Evolutionary conservation across 2,888 invertebrate species (phyloP).

Genomic region (Caprella mutica): DNA sequence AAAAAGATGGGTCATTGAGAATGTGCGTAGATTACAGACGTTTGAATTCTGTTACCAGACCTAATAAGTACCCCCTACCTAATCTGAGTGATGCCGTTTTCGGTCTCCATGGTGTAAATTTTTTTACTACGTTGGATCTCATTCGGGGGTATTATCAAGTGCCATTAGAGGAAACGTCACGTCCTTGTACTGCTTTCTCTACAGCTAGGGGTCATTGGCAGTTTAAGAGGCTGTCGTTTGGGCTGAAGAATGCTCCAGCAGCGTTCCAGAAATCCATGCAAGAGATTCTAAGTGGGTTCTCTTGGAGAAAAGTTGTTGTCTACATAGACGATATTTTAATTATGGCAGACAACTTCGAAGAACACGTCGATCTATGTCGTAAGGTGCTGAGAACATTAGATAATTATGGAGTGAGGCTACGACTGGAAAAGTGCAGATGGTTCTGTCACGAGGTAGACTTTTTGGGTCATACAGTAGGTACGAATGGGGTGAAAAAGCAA

Average conservation of each 20-base stretch:
- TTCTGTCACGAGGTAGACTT: neutral
- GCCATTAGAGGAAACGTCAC: neutral
- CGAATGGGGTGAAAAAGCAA: neutral
- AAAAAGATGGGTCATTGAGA: neutral
- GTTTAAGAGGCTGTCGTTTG: neutral
- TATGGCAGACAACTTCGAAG: neutral
- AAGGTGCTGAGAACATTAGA: neutral
- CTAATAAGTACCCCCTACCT: neutral
- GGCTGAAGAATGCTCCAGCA: neutral
- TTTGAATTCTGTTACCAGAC: neutral
- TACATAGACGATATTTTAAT: constrained; percentile 1
- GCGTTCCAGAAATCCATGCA: neutral
- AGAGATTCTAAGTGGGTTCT: neutral
- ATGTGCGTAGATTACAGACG: constrained; percentile 1
- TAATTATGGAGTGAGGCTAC: neutral
- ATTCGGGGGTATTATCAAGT: neutral
- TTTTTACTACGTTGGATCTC: constrained; percentile 2
- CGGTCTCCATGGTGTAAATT: constrained; percentile 5
- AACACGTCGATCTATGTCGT: neutral
- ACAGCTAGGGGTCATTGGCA: neutral
- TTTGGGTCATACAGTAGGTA: neutral
- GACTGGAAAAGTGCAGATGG: neutral
- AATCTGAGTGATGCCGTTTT: constrained; percentile 1
- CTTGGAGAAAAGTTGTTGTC: constrained; percentile 1
- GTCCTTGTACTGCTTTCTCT: neutral